Evolutionary conservation across 2,888 invertebrate species (phyloP), one percentile per base, ranked within the genome.

Genomic region (Caenorhabditis sinica): DNA sequence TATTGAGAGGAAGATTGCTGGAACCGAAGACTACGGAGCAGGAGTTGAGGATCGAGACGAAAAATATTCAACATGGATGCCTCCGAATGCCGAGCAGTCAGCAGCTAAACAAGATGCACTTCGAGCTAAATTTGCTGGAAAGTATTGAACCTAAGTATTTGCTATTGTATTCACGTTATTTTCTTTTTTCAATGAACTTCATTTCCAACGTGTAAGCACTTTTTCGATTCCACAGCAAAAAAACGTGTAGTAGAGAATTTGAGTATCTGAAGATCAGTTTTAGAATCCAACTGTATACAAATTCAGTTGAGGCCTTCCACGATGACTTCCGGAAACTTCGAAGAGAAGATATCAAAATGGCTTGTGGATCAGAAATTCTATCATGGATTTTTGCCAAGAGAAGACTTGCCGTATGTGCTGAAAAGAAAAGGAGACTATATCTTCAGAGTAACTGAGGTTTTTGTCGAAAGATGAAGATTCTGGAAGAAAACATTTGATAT

Each of bases 1-100:
- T n/a, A 58, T 72, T 17, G 83, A 84, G 30, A 85, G 77, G 56
- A 73, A 69, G 25, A 49, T 74, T n/a, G 74, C 74, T 20, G 68
- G 65, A 49, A 25, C 76, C 1, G 87, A 83, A 33, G 87, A 87
- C 43, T 87, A 87, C 51, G 87, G 87, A 30, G 85, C 68, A 5
- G 86, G 87, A 36, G 58, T 73, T 28, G 88, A 88, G 51, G 83
- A 82, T 30, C 76, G 82, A 11, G 86, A 88, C 23, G 87, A 88
- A 65, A 87, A 96, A 91, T 96, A 95, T 93, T 95, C 95, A 11
- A 95, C 95, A 91, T 96, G 96, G 96, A 93, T 96, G 53, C 96
- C 96, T 4, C 96, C 96, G 0, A 90, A 93, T 82, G 94, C 95
- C 91, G 96, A 96, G 93, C 94, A 94, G 60, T 96, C 96, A 0